Base-by-base conservation (phyloP, 2,888 invertebrate genomes). In the Spodoptera littoralis region DNA sequence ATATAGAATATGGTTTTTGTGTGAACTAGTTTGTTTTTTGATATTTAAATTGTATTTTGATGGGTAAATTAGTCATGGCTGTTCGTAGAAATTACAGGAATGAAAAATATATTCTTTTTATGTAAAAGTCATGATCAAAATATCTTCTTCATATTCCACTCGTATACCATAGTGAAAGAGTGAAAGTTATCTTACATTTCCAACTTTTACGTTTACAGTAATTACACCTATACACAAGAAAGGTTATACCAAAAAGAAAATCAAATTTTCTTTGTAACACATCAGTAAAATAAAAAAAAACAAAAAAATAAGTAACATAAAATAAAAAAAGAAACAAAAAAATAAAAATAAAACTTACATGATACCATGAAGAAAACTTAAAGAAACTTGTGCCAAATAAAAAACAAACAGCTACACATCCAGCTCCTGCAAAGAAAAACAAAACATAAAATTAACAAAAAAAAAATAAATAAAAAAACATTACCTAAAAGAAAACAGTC, bases 361-460 rank as follows among this genome's bases (percentile, higher is more conserved):
- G 94, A 94, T 88, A 95, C 95, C 95, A 95, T 95, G 90, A 85
- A 87, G 91, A 80, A 80, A 89, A 89, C 70, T 89, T 86, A 92
- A 90, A 90, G 42, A 85, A 92, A 89, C 87, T 84, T 86, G 84
- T 82, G 36, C 80, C 80, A 83, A 84, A 87, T 88, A 89, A 86
- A 71, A 76, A 81, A 86, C 79, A 80, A 84, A 82, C 84, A 72
- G 80, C 69, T 78, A 81, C 77, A 77, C 80, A 78, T 72, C 64
- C 88, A 80, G 87, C 87, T 91, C 88, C 93, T 92, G 93, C 59
- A 92, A 93, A 89, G 81, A 90, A 91, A 88, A 88, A 86, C 78
- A 83, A 88, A 85, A 83, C 76, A 76, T 0, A 77, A 80, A 85
- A 87, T 86, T 83, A 80, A 80, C 84, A 86, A 79, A 79, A 76